Evolutionary conservation across 2,113 vertebrate species (phyloP).

Genomic region (Ginglymostoma cirratum): DNA sequence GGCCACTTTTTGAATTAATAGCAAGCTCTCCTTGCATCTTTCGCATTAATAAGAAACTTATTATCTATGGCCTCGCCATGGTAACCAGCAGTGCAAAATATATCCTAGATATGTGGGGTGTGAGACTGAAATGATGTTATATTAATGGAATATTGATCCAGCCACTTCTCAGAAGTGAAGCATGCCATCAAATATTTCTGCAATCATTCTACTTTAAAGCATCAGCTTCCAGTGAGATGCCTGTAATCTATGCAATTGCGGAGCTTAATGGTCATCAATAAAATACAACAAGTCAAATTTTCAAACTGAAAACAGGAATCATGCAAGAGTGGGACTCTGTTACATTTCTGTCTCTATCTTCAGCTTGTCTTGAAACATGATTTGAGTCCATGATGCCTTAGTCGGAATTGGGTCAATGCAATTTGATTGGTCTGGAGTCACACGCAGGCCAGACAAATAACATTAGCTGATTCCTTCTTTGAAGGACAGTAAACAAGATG

Average conservation of each 20-base stretch:
- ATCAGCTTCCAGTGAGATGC: neutral
- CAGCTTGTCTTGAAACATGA: neutral
- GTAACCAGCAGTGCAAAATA: neutral
- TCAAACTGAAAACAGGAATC: neutral
- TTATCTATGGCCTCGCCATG: conserved; percentile 42
- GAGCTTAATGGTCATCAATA: neutral
- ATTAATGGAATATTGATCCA: conserved; percentile 48
- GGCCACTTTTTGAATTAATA: neutral
- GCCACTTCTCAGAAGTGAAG: conserved; percentile 47
- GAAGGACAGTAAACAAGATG: no score
- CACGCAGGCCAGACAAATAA: no score
- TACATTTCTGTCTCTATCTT: neutral
- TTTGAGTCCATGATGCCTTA: neutral
- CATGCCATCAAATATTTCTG: conserved; percentile 39
- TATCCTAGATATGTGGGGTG: conserved; percentile 44
- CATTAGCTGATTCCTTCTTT: no score
- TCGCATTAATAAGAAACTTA: conserved; percentile 31
- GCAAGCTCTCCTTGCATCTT: neutral
- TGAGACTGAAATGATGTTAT: conserved; percentile 41
- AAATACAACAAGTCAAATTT: neutral
- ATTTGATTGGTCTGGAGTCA: no score
- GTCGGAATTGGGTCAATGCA: neutral
- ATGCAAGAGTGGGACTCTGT: neutral
- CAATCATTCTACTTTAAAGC: conserved; percentile 16
- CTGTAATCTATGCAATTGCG: neutral